Evolutionary conservation across 2,113 vertebrate species (phyloP), one percentile per base, ranked within the genome.

Genomic region (Bucco capensis): DNA sequence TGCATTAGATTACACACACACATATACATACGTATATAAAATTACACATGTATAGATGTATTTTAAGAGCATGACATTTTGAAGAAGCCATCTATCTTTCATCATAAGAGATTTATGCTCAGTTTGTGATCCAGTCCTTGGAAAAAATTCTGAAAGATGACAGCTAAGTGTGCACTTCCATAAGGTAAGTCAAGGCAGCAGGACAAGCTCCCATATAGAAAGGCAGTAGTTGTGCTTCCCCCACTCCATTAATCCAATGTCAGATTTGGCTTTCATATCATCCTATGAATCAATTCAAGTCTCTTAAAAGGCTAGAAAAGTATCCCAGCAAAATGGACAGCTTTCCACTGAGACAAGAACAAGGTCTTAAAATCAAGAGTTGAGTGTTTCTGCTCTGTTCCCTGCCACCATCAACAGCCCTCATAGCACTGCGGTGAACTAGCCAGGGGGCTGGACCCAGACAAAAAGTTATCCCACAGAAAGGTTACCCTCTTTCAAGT

Each of bases 1-100:
- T 92, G 93, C 93, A 90, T 94, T 92, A 61, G 58, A 82, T 96
- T 95, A 95, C 95, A 92, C 8, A 24, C 71, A 58, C 58, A 67
- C 49, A 94, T 64, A 64, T 62, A 88, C 56, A 53, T 58, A 50
- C 50, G 27, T 91, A 95, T 92, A 95, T 93, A 96, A 67, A 94
- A 73, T 92, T 95, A 95, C 90, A 89, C 89, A 93, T 2, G 19
- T 95, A 94, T 92, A 94, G 86, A 92, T 84, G 83, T 94, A 93
- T 96, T 95, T 96, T 93, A 94, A 91, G 95, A 92, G 56, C 81
- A 51, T 96, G 95, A 96, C 95, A 95, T 96, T 96, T 95, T 85
- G 75, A 93, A 96, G 79, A 85, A 89, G 95, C 93, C 91, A 95
- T 96, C 27, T 80, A 85, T 91, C 95, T 95, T 79, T 94, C 95